Conservation (phyloP, 2,113 vertebrate genomes). For the Antennarius striatus region DNA sequence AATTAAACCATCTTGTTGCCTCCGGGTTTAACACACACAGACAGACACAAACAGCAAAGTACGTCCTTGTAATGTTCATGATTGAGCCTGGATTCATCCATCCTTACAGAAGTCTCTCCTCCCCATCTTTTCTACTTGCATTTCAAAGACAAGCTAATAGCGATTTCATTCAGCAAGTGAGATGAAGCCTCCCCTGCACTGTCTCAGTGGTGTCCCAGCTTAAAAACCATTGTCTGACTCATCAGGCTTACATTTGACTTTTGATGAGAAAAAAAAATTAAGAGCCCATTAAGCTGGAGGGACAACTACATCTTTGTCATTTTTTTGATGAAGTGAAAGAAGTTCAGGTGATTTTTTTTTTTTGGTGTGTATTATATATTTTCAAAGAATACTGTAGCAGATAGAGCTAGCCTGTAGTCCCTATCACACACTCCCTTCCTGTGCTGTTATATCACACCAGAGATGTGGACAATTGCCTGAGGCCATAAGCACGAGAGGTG, state of each 20-base stretch:
- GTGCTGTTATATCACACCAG: conserved; percentile 6
- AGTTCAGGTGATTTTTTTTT: background rate
- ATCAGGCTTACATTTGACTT: conserved; percentile 6
- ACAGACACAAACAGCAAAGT: background rate
- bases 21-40: conserved; percentile 16
- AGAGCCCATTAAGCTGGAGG: background rate
- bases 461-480: conserved; percentile 22
- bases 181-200: background rate
- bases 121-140: conserved; percentile 6
- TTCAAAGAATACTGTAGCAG: background rate
- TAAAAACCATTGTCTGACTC: background rate
- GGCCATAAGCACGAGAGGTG: conserved; percentile 8
- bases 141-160: conserved; percentile 3
- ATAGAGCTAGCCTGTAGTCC: background rate
- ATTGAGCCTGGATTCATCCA: background rate
- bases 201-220: background rate
- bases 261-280: background rate
- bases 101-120: background rate
- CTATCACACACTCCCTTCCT: background rate
- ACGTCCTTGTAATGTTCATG: background rate
- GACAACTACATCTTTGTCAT: background rate
- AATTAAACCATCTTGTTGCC: background rate
- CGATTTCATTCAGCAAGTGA: conserved; percentile 7
- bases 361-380: background rate
- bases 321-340: background rate